phyloP scores from a whole-genome alignment of 1,140 invertebrate species.

The Radopholus similis region DNA sequence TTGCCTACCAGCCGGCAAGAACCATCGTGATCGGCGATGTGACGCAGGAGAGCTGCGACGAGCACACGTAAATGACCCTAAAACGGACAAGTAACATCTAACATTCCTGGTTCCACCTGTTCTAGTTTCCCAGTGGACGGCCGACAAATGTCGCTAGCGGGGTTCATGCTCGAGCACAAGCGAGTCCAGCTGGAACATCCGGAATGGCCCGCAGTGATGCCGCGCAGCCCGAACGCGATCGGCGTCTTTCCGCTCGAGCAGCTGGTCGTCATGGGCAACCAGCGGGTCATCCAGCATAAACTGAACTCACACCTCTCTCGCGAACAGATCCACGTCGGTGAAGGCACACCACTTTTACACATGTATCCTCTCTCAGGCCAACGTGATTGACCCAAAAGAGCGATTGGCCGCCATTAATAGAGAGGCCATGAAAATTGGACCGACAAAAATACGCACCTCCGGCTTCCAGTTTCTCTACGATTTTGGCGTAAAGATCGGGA shows the following conservation, averaged over 20 bases:
- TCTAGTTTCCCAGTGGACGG: conserved; percentile 14
- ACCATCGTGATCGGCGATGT: conserved; percentile 19
- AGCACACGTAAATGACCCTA: background rate
- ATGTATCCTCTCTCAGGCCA: background rate
- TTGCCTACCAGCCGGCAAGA: conserved; percentile 7
- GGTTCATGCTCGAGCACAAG: conserved; percentile 5
- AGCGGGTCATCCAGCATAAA: conserved; percentile 17
- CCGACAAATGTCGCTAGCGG: conserved; percentile 8
- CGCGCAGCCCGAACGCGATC: background rate
- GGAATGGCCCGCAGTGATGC: conserved; percentile 15
- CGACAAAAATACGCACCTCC: no score
- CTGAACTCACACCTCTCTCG: conserved; percentile 10
- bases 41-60: background rate
- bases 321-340: conserved; percentile 3
- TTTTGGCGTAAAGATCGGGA: conserved; percentile 11
- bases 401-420: background rate
- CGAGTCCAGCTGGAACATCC: conserved; percentile 7
- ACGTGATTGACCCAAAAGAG: background rate
- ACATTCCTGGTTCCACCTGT: background rate
- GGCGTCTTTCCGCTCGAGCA: conserved; percentile 12
- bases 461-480: background rate
- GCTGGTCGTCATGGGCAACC: conserved; percentile 10
- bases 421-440: conserved; percentile 5
- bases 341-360: background rate
- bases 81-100: background rate